Base-by-base conservation (phyloP, 2,113 vertebrate genomes). In the Dascyllus trimaculatus region DNA sequence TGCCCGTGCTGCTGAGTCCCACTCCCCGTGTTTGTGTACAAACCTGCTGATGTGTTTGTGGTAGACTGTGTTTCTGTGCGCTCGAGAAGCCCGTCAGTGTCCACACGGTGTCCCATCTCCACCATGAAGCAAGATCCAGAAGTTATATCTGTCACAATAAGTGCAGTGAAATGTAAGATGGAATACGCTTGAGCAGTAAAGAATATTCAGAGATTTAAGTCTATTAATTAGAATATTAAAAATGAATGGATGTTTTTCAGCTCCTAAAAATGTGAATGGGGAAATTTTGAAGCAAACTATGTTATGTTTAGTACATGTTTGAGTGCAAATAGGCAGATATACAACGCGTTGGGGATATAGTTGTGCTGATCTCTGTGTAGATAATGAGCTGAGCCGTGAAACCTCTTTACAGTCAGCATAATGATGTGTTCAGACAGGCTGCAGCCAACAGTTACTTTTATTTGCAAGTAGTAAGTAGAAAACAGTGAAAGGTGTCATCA, bases 1-100 rank as follows among this genome's bases (percentile, higher is more conserved):
- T 77, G 71, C 85, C 76, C 64, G 62, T 26, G 71, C 80, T 73
- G 59, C 48, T 43, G 26, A 56, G 76, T 53, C 53, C 63, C 0
- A 3, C 46, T 19, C 0, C 46, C 22, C 1, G 21, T 11, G 67
- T 78, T 73, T 75, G 62, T 62, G 63, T 60, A 62, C 19, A n/a
- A 49, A 38, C 49, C 25, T 32, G 65, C 69, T 56, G 78, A 67
- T 72, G 79, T 56, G 60, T 78, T 80, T 71, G 40, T 54, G 43
- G 80, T 60, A 54, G 25, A 5, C 29, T 76, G 45, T 76, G 45
- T 80, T 73, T 80, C 22, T 71, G 35, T 66, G 26, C 21, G 35
- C 66, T 38, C 21, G 21, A 9, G 11, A 54, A 56, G n/a, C 1
- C 15, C 24, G 48, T 38, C 26, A n/a, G 49, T 57, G 71, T 68